A percentile compares a stretch with the other conserved stretches of the same genome.
phyloP scores from a whole-genome alignment of 2,888 invertebrate species.

The Caradrina clavipalpis region DNA sequence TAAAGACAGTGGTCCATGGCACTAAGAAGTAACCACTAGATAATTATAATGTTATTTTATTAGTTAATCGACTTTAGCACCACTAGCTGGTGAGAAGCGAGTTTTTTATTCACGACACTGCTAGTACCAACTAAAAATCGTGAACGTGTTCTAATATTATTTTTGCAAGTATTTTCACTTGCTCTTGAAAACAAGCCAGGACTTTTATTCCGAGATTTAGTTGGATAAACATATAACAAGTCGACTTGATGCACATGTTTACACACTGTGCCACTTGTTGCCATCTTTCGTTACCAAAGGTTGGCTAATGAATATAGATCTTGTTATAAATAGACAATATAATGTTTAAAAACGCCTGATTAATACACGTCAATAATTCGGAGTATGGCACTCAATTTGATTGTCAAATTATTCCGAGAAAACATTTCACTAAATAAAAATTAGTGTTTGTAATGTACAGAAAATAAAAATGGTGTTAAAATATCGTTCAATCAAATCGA shows the following conservation, averaged over 20 bases:
- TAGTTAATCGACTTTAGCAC: constrained; percentile 27
- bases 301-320: background rate
- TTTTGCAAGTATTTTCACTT: background rate
- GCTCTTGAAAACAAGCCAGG: background rate
- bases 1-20: constrained; percentile 66
- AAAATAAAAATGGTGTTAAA: constrained; percentile 6
- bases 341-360: background rate
- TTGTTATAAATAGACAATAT: background rate
- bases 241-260: background rate
- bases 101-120: background rate
- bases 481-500: background rate
- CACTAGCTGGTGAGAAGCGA: constrained; percentile 15
- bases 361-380: background rate
- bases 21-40: constrained; percentile 65
- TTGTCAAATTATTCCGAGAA: background rate
- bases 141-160: no score
- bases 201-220: background rate
- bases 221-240: background rate
- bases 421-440: constrained; percentile 14
- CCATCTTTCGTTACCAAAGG: background rate
- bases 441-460: constrained; percentile 7
- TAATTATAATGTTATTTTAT: constrained; percentile 20
- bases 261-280: background rate
- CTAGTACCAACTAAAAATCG: background rate
- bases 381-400: constrained; percentile 50